A percentile compares a stretch with the other conserved stretches of the same genome.
Conservation (phyloP, 2,113 vertebrate species). For the Hoplias malabaricus region DNA sequence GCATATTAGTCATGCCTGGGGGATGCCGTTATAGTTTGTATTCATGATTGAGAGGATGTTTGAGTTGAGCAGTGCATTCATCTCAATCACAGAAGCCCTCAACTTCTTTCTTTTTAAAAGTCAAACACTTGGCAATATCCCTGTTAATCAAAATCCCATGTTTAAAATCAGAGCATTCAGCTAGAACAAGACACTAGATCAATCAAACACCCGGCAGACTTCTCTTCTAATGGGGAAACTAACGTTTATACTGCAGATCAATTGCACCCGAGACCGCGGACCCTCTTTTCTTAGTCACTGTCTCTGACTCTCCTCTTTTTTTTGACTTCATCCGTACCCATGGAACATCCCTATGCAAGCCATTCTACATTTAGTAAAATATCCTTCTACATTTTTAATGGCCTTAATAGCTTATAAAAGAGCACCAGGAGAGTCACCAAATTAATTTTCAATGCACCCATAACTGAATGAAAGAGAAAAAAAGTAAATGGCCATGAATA, state of each 20-base stretch:
- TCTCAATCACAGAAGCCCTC: background rate
- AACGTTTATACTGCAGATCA: conserved; percentile 15
- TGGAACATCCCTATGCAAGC: background rate
- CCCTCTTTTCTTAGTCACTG: background rate
- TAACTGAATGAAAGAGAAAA: conserved; percentile 30
- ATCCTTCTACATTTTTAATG: conserved; percentile 60
- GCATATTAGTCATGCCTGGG: too few relatives aligned
- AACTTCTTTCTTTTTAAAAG: background rate
- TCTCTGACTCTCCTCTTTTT: background rate
- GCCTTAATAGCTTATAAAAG: conserved; percentile 59
- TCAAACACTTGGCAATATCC: background rate
- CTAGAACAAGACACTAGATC: conserved; percentile 49
- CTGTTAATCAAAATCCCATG: conserved; percentile 40
- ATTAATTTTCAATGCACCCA: conserved; percentile 51
- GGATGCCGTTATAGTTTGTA: background rate
- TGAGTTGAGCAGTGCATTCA: background rate
- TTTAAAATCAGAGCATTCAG: conserved; percentile 9
- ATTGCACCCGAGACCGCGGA: conserved; percentile 7
- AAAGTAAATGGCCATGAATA: conserved; percentile 50
- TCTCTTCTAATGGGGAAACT: conserved; percentile 18
- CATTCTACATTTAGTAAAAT: conserved; percentile 49
- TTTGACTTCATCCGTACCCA: background rate
- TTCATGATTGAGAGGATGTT: background rate
- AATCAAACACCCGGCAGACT: conserved; percentile 40
- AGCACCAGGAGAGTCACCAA: conserved; percentile 46